These are phyloP conservation scores for Oreocharis arfaki DNA, from an alignment of 2,113 vertebrate genomes.

Conservation along the genomic window DNA sequence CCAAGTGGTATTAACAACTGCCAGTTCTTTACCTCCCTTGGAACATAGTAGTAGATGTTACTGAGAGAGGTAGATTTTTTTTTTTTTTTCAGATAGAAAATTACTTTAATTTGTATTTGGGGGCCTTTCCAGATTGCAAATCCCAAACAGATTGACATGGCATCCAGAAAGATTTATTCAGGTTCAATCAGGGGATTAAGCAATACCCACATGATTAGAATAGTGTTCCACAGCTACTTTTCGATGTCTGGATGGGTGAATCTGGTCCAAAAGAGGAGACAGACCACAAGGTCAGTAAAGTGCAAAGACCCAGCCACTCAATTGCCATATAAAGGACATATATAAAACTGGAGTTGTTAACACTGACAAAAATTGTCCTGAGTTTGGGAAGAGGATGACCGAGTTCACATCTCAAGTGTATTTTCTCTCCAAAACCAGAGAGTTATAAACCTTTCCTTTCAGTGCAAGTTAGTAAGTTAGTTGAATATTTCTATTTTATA, in stretches of 20 bases:
- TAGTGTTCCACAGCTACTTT: not conserved
- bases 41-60: not conserved
- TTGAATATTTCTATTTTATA: not conserved
- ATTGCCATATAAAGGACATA: not conserved
- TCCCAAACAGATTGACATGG: not conserved
- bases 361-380: not conserved
- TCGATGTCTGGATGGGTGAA: not conserved
- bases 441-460: not conserved
- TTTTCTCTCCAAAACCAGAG: not conserved
- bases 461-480: not conserved
- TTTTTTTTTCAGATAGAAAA: conserved; percentile 10
- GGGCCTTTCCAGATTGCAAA: not conserved
- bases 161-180: not conserved
- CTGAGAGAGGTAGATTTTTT: not conserved
- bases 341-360: not conserved
- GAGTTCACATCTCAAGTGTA: not conserved
- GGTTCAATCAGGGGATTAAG: not conserved
- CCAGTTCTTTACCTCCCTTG: not conserved
- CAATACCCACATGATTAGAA: not conserved
- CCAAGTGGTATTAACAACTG: not conserved
- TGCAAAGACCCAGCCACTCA: not conserved
- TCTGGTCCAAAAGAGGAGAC: not conserved
- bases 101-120: not conserved
- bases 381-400: not conserved
- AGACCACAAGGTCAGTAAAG: not conserved